Percentiles rank a stretch among this genome's conserved stretches.
Evolutionary conservation across 2,888 invertebrate genomes (phyloP).

Genomic region (Entomobrya proxima): DNA sequence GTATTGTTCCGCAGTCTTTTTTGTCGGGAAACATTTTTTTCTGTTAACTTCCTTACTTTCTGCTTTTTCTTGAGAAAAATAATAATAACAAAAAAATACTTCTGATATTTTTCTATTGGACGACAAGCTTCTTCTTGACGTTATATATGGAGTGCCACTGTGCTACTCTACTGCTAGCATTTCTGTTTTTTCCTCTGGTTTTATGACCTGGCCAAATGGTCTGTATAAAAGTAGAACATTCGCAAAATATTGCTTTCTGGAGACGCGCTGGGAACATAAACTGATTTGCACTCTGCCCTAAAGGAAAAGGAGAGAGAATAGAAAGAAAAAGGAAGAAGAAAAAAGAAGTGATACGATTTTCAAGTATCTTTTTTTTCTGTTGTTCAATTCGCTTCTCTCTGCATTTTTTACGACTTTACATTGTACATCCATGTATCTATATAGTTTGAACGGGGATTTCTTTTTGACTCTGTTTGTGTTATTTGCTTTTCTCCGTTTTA

Average conservation of each 20-base stretch:
- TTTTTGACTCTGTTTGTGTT: neutral
- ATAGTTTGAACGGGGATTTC: neutral
- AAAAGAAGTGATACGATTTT: constrained; percentile 42
- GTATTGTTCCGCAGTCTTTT: constrained; percentile 9
- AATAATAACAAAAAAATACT: neutral
- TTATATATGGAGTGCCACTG: constrained; percentile 33
- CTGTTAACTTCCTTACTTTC: neutral
- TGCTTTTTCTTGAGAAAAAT: neutral
- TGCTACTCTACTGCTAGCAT: neutral
- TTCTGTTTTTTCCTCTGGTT: constrained; percentile 59
- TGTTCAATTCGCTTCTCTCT: constrained; percentile 30
- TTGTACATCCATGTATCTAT: neutral
- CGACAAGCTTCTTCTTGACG: constrained; percentile 4
- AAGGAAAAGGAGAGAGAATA: constrained; percentile 33
- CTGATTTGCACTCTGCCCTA: constrained; percentile 72
- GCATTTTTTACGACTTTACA: constrained; percentile 36
- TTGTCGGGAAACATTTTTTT: neutral
- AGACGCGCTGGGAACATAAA: constrained; percentile 73
- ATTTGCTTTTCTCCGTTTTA: neutral
- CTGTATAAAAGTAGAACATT: constrained; percentile 75
- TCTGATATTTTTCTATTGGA: constrained; percentile 25
- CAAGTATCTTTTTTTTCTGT: constrained; percentile 9
- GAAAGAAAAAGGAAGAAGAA: neutral
- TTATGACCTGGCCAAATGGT: constrained; percentile 74
- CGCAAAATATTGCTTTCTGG: constrained; percentile 74